Evolutionary conservation across 2,797 vertebrate genomes (phyloP).

Genomic region (Sternarchorhynchus goeldii): DNA sequence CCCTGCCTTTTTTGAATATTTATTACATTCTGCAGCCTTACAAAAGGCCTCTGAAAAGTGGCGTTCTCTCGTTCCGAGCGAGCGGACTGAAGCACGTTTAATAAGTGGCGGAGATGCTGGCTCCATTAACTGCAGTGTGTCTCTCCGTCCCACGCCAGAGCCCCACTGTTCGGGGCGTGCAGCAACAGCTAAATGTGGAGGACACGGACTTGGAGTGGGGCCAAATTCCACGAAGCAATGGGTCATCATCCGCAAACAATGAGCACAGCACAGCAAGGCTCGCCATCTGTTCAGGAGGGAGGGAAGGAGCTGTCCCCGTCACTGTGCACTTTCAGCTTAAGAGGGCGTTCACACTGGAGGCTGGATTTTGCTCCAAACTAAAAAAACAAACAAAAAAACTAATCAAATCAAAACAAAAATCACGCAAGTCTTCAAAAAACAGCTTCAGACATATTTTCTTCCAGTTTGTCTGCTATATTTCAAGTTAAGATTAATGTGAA

Average conservation of each 20-base stretch:
- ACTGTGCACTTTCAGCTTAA: conserved; percentile 53
- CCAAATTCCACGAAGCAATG: conserved; percentile 63
- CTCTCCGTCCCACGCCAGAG: conserved; percentile 20
- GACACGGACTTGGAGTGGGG: conserved; percentile 52
- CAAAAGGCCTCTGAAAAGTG: background rate
- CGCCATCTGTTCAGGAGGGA: conserved; percentile 63
- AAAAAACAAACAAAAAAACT: background rate
- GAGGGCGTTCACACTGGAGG: conserved; percentile 43
- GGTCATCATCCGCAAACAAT: conserved; percentile 64
- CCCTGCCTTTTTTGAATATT: background rate
- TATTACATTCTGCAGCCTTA: conserved; percentile 7
- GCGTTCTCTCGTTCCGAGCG: background rate
- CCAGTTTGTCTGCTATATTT: background rate
- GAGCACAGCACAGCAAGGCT: conserved; percentile 50
- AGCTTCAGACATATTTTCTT: background rate
- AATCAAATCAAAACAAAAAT: too few species aligned
- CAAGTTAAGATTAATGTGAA: background rate
- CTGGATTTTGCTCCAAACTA: conserved; percentile 17
- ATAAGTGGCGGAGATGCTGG: conserved; percentile 30
- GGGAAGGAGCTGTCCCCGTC: conserved; percentile 52
- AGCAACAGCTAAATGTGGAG: conserved; percentile 58
- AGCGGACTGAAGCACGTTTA: conserved; percentile 41
- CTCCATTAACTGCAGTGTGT: conserved; percentile 29
- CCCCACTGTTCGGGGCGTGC: conserved; percentile 44
- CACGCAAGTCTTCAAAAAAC: background rate